These are phyloP conservation scores for Meles meles DNA, from an alignment of 2,113 vertebrate genomes.

Conservation along the genomic window DNA sequence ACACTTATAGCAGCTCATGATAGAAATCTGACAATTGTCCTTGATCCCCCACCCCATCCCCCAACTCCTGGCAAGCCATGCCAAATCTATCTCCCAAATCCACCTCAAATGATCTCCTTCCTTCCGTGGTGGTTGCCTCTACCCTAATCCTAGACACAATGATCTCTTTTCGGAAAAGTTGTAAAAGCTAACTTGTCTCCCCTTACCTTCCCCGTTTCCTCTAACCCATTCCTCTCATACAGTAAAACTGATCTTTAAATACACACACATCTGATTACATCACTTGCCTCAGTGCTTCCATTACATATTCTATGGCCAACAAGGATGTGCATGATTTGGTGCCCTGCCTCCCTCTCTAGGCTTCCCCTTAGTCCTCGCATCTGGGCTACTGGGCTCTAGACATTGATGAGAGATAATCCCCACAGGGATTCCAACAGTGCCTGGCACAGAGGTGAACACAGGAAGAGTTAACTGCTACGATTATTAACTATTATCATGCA, in stretches of 20 bases:
- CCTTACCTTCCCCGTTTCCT: background rate
- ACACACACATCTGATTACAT: background rate
- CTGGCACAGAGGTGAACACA: background rate
- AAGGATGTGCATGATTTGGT: background rate
- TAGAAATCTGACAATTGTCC: background rate
- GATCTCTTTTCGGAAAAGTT: background rate
- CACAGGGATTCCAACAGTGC: background rate
- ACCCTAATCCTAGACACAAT: background rate
- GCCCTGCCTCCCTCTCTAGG: background rate
- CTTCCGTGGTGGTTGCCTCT: background rate
- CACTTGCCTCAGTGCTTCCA: background rate
- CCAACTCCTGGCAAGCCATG: background rate
- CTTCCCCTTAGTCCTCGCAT: background rate
- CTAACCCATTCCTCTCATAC: background rate
- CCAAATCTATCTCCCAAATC: background rate
- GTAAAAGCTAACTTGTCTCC: background rate
- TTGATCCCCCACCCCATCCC: too few species aligned
- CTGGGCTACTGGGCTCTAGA: background rate
- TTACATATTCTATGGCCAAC: too few species aligned
- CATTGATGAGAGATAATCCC: background rate
- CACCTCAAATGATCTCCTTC: background rate
- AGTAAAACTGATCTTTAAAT: background rate
- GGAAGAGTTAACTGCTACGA: background rate
- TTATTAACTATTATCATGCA: background rate
- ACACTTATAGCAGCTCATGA: background rate